phyloP scores from a whole-genome alignment of 92 coral and sea anemone species.

The Heliopora coerulea region DNA sequence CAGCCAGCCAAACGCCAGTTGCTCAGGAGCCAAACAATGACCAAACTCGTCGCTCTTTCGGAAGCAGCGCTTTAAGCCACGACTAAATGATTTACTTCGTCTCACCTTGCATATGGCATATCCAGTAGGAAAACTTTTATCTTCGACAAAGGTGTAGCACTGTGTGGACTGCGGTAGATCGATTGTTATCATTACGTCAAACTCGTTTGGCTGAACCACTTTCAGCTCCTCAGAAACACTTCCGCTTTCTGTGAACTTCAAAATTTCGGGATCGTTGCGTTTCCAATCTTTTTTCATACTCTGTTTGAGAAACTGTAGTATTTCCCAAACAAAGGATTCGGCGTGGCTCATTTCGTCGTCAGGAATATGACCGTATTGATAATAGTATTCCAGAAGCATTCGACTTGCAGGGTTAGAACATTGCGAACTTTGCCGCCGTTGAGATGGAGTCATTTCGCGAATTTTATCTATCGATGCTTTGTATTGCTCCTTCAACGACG shows the following conservation, averaged over 20 bases:
- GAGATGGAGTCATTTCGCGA: background rate
- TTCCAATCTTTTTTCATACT: background rate
- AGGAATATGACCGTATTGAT: slow-evolving; percentile 4
- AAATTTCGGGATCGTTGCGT: slow-evolving; percentile 18
- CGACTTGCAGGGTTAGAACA: background rate
- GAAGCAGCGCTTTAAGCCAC: background rate
- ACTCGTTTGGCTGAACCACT: slow-evolving; percentile 34
- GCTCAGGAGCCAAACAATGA: slow-evolving; percentile 25
- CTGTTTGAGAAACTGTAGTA: background rate
- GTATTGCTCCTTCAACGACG: no score
- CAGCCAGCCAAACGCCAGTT: slow-evolving; percentile 33
- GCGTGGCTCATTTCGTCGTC: background rate
- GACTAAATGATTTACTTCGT: no score
- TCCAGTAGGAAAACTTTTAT: slow-evolving; percentile 29
- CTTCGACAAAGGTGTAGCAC: slow-evolving; percentile 4
- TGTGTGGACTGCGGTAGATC: background rate
- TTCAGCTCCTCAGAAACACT: slow-evolving; percentile 29
- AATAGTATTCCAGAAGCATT: slow-evolving; percentile 1
- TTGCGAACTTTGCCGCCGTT: background rate
- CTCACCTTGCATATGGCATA: slow-evolving; percentile 28
- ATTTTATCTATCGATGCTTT: no score
- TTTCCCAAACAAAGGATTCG: background rate
- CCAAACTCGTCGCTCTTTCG: slow-evolving; percentile 22
- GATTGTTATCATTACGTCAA: slow-evolving; percentile 23
- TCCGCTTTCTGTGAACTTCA: slow-evolving; percentile 20